These are phyloP conservation scores for Lasioglossum villosulum DNA, from an alignment of 2,888 invertebrate species.

Conservation along the genomic window DNA sequence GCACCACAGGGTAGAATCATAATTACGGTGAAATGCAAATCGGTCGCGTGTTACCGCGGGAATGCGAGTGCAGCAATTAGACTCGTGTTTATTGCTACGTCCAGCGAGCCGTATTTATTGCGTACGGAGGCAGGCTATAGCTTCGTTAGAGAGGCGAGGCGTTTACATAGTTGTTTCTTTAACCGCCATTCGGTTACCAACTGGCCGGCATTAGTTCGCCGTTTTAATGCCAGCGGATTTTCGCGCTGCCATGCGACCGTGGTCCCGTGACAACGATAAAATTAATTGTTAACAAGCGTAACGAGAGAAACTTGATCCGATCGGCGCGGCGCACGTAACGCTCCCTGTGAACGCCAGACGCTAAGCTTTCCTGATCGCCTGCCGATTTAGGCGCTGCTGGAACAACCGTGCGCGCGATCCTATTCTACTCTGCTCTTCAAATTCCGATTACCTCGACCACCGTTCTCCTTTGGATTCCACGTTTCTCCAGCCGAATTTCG, in stretches of 20 bases:
- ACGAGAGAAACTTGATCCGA: constrained; percentile 56
- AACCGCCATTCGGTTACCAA: constrained; percentile 35
- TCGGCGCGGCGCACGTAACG: constrained; percentile 27
- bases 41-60: constrained; percentile 44
- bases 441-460: not conserved
- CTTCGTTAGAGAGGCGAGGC: constrained; percentile 60
- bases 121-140: constrained; percentile 54
- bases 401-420: not conserved
- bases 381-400: constrained; percentile 32
- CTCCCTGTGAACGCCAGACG: constrained; percentile 12
- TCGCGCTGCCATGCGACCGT: constrained; percentile 30
- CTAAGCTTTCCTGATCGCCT: constrained; percentile 37
- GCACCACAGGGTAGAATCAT: constrained; percentile 53
- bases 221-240: constrained; percentile 54
- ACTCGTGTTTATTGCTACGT: constrained; percentile 61
- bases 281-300: constrained; percentile 64
- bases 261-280: constrained; percentile 46
- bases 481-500: not conserved
- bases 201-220: constrained; percentile 51
- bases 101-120: constrained; percentile 60
- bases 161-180: constrained; percentile 56
- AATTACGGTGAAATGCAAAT: constrained; percentile 69
- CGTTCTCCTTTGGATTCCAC: not conserved
- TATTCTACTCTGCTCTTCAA: not conserved
- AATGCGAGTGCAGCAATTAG: constrained; percentile 65